Conservation (phyloP, 2,113 vertebrate genomes). For the Parus major region DNA sequence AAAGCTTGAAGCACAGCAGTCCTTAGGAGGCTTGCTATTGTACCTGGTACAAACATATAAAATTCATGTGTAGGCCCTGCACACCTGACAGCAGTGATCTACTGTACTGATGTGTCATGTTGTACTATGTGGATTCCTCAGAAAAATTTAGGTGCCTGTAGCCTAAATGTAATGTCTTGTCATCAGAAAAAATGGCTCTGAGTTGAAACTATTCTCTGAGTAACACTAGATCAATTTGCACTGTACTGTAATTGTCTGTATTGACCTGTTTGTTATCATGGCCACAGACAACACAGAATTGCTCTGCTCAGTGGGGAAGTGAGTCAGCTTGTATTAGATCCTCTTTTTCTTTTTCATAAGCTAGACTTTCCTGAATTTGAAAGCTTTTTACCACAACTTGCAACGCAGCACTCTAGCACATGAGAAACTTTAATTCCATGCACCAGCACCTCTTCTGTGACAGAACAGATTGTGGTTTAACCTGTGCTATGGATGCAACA, state of each 20-base stretch:
- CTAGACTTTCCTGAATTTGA: constrained; percentile 59
- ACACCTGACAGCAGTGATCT: neutral
- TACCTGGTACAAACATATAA: neutral
- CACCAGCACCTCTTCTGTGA: neutral
- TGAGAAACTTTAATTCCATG: constrained; percentile 1
- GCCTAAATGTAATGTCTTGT: neutral
- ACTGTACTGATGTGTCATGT: neutral
- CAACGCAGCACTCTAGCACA: neutral
- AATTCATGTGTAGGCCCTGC: neutral
- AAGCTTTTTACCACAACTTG: constrained; percentile 45
- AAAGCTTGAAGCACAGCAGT: neutral
- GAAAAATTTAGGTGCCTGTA: neutral
- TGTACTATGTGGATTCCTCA: neutral
- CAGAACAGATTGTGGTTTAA: neutral
- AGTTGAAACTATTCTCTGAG: neutral
- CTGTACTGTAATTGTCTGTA: neutral
- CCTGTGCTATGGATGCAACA: neutral
- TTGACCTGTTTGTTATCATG: neutral
- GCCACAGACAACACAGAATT: neutral
- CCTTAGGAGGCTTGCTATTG: neutral
- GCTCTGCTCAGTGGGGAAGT: neutral
- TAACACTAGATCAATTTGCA: neutral
- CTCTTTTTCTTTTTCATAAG: constrained; percentile 63
- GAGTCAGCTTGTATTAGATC: constrained; percentile 64
- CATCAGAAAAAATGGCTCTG: neutral